Evolutionary conservation across 2,888 invertebrate genomes (phyloP).

Genomic region (Orchestes rusci): DNA sequence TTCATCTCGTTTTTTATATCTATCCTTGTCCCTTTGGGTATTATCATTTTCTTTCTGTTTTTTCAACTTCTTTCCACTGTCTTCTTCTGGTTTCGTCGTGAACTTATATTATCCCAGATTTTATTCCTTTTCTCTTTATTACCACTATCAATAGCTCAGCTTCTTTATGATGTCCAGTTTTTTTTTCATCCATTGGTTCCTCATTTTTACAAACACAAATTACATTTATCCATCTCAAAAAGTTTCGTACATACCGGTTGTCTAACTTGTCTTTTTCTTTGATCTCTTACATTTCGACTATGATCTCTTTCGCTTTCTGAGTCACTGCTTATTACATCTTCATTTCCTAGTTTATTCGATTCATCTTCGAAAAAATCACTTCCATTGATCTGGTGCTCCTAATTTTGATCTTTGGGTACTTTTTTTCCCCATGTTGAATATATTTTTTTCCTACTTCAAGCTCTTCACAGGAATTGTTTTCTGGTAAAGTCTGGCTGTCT

Average conservation of each 20-base stretch:
- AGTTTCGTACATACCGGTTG: background rate
- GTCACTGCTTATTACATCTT: background rate
- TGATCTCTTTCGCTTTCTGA: background rate
- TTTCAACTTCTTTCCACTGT: too few species aligned
- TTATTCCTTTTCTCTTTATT: too few species aligned
- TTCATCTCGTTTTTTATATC: background rate
- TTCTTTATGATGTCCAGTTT: background rate
- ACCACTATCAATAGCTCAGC: too few species aligned
- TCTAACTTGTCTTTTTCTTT: background rate
- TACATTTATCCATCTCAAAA: background rate
- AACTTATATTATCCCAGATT: too few species aligned
- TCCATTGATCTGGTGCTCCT: background rate
- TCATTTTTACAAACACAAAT: too few species aligned
- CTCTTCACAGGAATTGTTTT: background rate
- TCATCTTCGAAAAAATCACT: background rate
- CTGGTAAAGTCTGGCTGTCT: too few species aligned
- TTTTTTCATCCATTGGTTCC: too few species aligned
- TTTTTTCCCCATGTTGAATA: background rate
- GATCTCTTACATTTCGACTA: background rate
- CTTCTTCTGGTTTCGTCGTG: too few species aligned
- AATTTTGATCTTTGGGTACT: background rate
- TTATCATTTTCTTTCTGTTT: too few species aligned
- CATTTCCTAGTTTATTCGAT: background rate
- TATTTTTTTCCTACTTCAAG: background rate
- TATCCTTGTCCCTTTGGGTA: slow-evolving; percentile 2